Evolutionary conservation across 2,888 invertebrate species (phyloP).

Genomic region (Erynnis tages): DNA sequence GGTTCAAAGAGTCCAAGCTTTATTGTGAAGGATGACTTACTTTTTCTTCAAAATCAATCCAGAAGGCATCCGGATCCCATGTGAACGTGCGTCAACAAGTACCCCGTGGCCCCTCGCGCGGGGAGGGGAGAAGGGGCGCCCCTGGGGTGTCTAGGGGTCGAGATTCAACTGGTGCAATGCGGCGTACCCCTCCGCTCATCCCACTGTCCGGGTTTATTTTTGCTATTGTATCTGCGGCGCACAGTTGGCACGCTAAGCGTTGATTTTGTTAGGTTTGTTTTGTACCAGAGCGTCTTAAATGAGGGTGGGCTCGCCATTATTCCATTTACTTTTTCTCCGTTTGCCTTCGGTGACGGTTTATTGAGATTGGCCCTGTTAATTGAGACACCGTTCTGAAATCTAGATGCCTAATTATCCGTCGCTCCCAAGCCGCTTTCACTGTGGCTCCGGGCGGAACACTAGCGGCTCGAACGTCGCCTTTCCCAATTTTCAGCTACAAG

Average conservation of each 20-base stretch:
- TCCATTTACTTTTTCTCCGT: slow-evolving; percentile 39
- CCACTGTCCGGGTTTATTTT: slow-evolving; percentile 57
- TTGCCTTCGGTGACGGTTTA: slow-evolving; percentile 36
- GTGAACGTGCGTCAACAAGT: slow-evolving; percentile 67
- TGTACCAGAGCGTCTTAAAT: slow-evolving; percentile 46
- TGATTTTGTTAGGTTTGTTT: slow-evolving; percentile 58
- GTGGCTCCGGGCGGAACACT: neutral
- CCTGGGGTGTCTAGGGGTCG: slow-evolving; percentile 49
- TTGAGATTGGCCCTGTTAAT: slow-evolving; percentile 41
- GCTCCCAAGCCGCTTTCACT: neutral
- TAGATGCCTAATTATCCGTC: slow-evolving; percentile 7
- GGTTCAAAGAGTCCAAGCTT: neutral
- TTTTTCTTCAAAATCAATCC: slow-evolving; percentile 37
- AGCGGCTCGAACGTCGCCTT: neutral
- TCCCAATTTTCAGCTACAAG: slow-evolving; percentile 9
- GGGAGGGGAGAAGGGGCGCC: slow-evolving; percentile 36
- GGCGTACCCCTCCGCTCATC: slow-evolving; percentile 63
- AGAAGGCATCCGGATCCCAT: slow-evolving; percentile 42
- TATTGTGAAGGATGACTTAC: neutral
- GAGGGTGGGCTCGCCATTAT: slow-evolving; percentile 43
- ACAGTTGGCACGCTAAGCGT: slow-evolving; percentile 53
- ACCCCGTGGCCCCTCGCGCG: slow-evolving; percentile 40
- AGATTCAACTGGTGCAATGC: slow-evolving; percentile 82
- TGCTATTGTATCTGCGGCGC: slow-evolving; percentile 52
- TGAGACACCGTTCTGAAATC: slow-evolving; percentile 34